Base-by-base conservation (phyloP, 2,888 invertebrate genomes). In the Microctonus hyperodae region DNA sequence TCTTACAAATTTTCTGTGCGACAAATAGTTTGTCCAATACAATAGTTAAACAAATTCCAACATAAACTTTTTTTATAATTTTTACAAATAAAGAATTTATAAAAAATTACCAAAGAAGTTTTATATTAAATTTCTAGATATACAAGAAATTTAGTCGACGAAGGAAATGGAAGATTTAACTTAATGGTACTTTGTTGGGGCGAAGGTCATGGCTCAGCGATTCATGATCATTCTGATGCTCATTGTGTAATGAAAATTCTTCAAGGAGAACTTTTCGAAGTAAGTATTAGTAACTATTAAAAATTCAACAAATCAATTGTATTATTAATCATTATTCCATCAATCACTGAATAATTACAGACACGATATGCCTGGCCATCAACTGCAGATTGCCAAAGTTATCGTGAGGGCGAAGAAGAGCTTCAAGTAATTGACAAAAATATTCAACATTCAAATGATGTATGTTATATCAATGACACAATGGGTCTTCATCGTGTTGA, bases 141-240 rank as follows among this genome's bases (percentile, higher is more conserved):
- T 82, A 99, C 98, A 0, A 86, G 99, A 35, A 99, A 99, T 85
- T 86, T 99, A 75, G 96, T 99, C 0, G 97, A 98, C 79, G 90
- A 89, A 68, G 99, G 98, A 4, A 98, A 99, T 82, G 98, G 96
- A 0, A 96, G 95, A 81, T 99, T 97, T 85, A 99, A 99, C 85
- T 86, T 99, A 73, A 96, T 99, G 92, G 89, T 97, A 31, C 85
- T 99, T n/a, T 98, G 98, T 85, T 99, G 99, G 98, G 95, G 96
- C 22, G 95, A 97, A 81, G 95, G 95, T 0, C 96, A 97, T 73
- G 94, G 94, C 0, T 96, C 97, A 0, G 92, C 94, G 10, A 97
- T 99, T 73, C 99, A 99, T 83, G 97, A 98, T 84, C 99, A 99
- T 81, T 91, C 97, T 0, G 90, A 97, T 79, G 92, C 98, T 0